Evolutionary conservation across 2,113 vertebrate species (phyloP).

Genomic region (Gadus macrocephalus): DNA sequence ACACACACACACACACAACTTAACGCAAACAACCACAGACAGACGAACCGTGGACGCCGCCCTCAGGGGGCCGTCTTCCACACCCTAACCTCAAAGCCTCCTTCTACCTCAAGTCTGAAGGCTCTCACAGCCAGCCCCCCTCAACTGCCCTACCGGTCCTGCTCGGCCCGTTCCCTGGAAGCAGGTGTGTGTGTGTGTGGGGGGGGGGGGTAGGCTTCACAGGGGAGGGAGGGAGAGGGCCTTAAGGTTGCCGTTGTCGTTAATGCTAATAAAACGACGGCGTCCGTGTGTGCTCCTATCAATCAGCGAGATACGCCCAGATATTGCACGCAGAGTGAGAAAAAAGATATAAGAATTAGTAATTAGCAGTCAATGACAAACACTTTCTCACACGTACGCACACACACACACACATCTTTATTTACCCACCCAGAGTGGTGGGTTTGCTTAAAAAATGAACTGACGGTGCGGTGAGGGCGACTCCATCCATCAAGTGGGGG

Average conservation of each 20-base stretch:
- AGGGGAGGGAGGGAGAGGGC: too few species aligned
- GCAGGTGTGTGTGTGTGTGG: too few species aligned
- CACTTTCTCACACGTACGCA: neutral
- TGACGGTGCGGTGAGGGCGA: slow-evolving; percentile 9
- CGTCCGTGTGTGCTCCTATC: slow-evolving; percentile 6
- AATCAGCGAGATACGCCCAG: slow-evolving; percentile 43
- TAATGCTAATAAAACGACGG: too few species aligned
- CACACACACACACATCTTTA: slow-evolving; percentile 53
- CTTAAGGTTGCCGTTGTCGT: too few species aligned
- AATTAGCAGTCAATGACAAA: slow-evolving; percentile 44
- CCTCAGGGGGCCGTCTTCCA: slow-evolving; percentile 44
- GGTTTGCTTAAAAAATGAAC: slow-evolving; percentile 71
- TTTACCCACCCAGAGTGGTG: slow-evolving; percentile 62
- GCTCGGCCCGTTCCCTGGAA: slow-evolving; percentile 9
- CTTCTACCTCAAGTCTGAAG: slow-evolving; percentile 29
- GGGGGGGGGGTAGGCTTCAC: too few species aligned
- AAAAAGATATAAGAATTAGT: slow-evolving; percentile 12
- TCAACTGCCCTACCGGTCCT: slow-evolving; percentile 19
- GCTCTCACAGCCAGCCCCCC: too few species aligned
- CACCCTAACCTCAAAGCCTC: slow-evolving; percentile 51
- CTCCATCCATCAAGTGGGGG: slow-evolving; percentile 69
- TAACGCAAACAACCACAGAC: slow-evolving; percentile 48
- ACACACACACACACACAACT: slow-evolving; percentile 15
- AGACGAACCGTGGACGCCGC: slow-evolving; percentile 31
- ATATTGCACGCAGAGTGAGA: neutral